These are phyloP conservation scores for Verasper variegatus DNA, from an alignment of 2,113 vertebrate genomes.

Conservation along the genomic window DNA sequence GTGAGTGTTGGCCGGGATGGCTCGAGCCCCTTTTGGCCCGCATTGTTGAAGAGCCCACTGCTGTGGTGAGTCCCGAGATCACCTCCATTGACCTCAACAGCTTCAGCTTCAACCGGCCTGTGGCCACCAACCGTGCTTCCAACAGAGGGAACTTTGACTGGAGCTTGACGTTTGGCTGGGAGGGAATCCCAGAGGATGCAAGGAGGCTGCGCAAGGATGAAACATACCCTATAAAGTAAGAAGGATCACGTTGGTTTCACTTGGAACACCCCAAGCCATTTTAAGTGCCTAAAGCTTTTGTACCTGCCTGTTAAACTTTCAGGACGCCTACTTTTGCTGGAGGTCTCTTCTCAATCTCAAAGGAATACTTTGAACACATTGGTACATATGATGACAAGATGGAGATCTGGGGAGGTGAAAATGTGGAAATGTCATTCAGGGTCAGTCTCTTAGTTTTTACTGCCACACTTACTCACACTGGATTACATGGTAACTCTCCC, in stretches of 20 bases:
- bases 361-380: conserved; percentile 94
- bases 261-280: neutral
- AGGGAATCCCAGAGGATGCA: conserved; percentile 83
- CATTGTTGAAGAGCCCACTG: conserved; percentile 91
- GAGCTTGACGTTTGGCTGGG: conserved; percentile 95
- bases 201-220: conserved; percentile 89
- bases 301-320: conserved; percentile 25
- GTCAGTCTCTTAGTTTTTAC: conserved; percentile 76
- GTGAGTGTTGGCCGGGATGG: conserved; percentile 97
- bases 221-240: conserved; percentile 94
- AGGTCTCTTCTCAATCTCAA: conserved; percentile 94
- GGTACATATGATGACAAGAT: conserved; percentile 97
- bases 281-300: neutral
- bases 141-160: conserved; percentile 97
- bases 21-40: conserved; percentile 92
- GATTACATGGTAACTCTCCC: neutral
- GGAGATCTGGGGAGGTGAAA: conserved; percentile 99
- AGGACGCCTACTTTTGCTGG: conserved; percentile 96
- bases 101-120: conserved; percentile 91
- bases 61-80: conserved; percentile 95
- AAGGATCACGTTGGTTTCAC: neutral
- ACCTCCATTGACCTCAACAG: conserved; percentile 91
- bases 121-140: conserved; percentile 80
- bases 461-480: neutral
- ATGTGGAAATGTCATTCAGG: conserved; percentile 99